Evolutionary conservation across 1,140 invertebrate genomes (phyloP), one percentile per base, ranked within the genome.

Genomic region (Battus philenor): DNA sequence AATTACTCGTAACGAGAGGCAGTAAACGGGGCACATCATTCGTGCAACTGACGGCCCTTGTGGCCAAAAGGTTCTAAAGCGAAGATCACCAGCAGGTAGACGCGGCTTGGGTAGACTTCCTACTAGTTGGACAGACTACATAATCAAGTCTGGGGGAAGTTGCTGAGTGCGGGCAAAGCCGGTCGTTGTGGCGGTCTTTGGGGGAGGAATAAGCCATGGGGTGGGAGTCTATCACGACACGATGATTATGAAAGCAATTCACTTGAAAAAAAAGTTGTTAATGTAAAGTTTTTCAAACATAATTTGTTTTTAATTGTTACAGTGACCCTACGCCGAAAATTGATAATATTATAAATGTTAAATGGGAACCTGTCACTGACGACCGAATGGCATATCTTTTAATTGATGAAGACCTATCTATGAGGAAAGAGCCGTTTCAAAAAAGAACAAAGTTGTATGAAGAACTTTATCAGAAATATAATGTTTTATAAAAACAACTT

Each of bases 311-410:
- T 31, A 11, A 16, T 34, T 32, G 50, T 79, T 70, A 9, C 65
- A 84, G 80, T n/a, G 51, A 81, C 24, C 79, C 79, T 3, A 76
- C 75, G 15, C 73, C 77, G 4, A 50, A 50, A 41, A 41, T 48
- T 0, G 62, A 76, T 36, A 50, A 56, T 9, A 9, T 70, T 11
- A 55, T 77, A 9, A 57, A 66, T 11, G 72, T 59, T 5, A 77
- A 68, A 44, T 84, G 80, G 76, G 68, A 79, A 29, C 70, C 76
- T 4, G 50, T 74, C 4, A 38, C 56, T 1, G 66, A 68, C 8
- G 54, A 57, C 2, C 54, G 52, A 0, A 15, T 65, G 5, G 27
- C 46, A 2, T 77, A 62, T 46, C 45, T 82, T 8, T 33, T 65
- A 0, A 82, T 84, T 22, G 64, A 74, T 33, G 66, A 77, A 7